Conservation (phyloP, 30 jellyfish, hydroid and myxozoan species). For the Rhopilema esculentum region DNA sequence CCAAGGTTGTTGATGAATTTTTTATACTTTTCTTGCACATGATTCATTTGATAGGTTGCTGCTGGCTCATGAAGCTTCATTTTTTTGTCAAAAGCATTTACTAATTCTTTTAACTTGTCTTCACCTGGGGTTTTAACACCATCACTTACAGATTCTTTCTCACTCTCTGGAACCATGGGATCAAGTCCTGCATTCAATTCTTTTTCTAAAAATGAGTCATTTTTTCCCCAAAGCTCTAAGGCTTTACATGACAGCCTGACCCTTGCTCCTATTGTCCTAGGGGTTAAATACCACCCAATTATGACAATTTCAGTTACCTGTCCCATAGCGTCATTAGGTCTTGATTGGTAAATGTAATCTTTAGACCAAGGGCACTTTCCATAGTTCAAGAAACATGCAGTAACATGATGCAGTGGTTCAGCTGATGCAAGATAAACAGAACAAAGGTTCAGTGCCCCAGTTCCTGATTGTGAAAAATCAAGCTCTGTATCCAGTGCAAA, state of each 20-base stretch:
- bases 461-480: not conserved
- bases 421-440: not conserved
- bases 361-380: slow-evolving; percentile 32
- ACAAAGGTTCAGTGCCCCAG: not conserved
- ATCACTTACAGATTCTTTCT: not conserved
- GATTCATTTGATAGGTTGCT: too few species aligned
- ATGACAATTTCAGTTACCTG: slow-evolving; percentile 35
- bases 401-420: slow-evolving; percentile 20
- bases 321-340: slow-evolving; percentile 32
- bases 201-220: slow-evolving; percentile 43
- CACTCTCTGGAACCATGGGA: not conserved
- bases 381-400: slow-evolving; percentile 23
- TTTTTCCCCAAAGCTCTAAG: slow-evolving; percentile 62
- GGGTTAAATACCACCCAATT: slow-evolving; percentile 68
- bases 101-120: too few species aligned
- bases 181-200: not conserved
- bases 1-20: not conserved
- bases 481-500: slow-evolving; percentile 4
- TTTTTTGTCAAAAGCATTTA: too few species aligned
- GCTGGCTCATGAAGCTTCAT: too few species aligned
- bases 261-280: slow-evolving; percentile 64
- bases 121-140: not conserved
- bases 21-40: too few species aligned
- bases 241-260: slow-evolving; percentile 59
- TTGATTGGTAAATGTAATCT: not conserved